These are phyloP conservation scores for Dasysyrphus tricinctus DNA, from an alignment of 2,888 invertebrate genomes.

Conservation along the genomic window DNA sequence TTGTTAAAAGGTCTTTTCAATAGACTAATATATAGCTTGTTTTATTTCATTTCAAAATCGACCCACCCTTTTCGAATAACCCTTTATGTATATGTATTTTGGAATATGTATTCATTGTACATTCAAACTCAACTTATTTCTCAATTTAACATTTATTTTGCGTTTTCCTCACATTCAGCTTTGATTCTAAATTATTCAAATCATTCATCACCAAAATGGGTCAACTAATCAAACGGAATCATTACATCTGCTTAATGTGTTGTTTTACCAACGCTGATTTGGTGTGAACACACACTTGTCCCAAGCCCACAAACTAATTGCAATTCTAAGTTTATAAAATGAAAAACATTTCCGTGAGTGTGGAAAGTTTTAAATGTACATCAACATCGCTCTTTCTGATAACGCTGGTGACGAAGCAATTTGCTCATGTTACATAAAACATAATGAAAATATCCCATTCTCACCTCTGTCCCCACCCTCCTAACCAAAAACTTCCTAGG, in stretches of 20 bases:
- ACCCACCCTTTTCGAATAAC: too few species aligned
- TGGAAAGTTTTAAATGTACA: neutral
- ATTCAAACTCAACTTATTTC: too few species aligned
- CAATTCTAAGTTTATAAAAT: constrained; percentile 5
- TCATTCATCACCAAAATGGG: neutral
- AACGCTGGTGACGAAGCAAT: constrained; percentile 18
- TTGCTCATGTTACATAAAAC: constrained; percentile 18
- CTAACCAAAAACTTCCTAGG: neutral
- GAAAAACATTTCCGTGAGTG: neutral
- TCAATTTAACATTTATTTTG: too few species aligned
- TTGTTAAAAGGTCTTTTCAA: too few species aligned
- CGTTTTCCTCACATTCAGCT: too few species aligned
- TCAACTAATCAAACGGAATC: neutral
- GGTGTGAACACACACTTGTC: constrained; percentile 10
- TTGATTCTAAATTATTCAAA: too few species aligned
- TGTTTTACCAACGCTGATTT: constrained; percentile 7
- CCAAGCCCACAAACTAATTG: constrained; percentile 17
- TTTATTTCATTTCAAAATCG: too few species aligned
- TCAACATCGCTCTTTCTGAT: constrained; percentile 2
- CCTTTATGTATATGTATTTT: too few species aligned
- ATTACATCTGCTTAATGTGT: neutral
- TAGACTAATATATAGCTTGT: too few species aligned
- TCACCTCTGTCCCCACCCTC: neutral
- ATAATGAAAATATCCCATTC: neutral
- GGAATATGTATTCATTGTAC: too few species aligned